Evolutionary conservation across 2,113 vertebrate genomes (phyloP), one percentile per base, ranked within the genome.

Genomic region (Haemorhous mexicanus): DNA sequence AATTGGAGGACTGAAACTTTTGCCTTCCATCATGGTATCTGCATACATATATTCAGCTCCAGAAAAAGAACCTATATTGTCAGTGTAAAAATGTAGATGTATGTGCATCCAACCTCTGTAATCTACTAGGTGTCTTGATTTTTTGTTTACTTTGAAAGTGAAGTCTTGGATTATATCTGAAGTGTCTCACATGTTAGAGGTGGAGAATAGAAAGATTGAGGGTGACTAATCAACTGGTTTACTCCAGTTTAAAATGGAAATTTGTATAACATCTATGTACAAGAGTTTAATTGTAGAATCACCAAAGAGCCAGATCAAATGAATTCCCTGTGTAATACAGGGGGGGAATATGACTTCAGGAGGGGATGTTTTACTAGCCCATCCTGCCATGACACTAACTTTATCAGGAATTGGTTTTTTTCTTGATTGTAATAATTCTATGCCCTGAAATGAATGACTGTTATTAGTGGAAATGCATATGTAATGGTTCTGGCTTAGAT

Each of bases 11-110:
- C 16, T 46, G 73, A 44, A 46, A 43, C 26, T 77, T 77, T 50
- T 59, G 5, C 9, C 3, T 55, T 92, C 46, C 17, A 3, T 80
- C 7, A 4, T 7, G 7, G 0, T 67, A 18, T 58, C 5, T 67
- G 5, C 4, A 22, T 55, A 35, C 0, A 0, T 50, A 3, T 6
- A 26, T 88, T 32, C 3, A 33, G 26, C 18, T 73, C 7, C 8
- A 46, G 58, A 37, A 61, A 37, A 61, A 27, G 24, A 37, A 5
- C 58, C 7, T 37, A 10, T 23, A 3, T 7, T 58, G 28, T 47
- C 6, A 30, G 7, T 58, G 19, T 46, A 72, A 78, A 92, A 58
- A 47, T 28, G 6, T 17, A 33, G 43, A 10, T 27, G 6, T 8
- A 12, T 4, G 2, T 53, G 17, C 27, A 73, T 63, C 23, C 11